A percentile compares a stretch with the other conserved stretches of the same genome.
phyloP scores from a whole-genome alignment of 2,797 vertebrate genomes.

The Pitangus sulphuratus region DNA sequence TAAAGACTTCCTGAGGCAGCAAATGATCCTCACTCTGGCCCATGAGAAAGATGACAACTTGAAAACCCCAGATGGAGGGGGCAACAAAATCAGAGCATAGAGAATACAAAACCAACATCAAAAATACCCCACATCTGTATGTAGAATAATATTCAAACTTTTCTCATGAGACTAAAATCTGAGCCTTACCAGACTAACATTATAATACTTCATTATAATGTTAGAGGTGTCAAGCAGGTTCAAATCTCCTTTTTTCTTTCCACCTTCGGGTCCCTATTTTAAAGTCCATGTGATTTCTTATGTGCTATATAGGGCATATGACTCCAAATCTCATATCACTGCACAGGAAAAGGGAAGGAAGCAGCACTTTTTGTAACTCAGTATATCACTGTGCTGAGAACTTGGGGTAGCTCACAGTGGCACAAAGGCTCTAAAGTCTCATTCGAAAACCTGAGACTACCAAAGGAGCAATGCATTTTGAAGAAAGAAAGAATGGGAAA shows the following conservation, averaged over 20 bases:
- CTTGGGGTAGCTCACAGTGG: constrained; percentile 6
- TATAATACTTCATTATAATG: not conserved
- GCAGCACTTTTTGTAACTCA: not conserved
- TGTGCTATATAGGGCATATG: too few relatives aligned
- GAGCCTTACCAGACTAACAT: not conserved
- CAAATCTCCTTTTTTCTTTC: not conserved
- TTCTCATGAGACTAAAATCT: not conserved
- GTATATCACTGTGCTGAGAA: not conserved
- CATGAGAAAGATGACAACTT: not conserved
- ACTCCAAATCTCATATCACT: not conserved
- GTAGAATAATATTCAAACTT: not conserved
- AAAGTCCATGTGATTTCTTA: not conserved
- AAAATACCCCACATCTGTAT: not conserved
- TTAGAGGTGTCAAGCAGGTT: not conserved
- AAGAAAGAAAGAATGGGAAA: not conserved
- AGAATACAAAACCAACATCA: not conserved
- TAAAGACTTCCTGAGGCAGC: not conserved
- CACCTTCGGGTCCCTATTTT: not conserved
- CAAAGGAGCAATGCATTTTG: not conserved
- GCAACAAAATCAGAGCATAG: not conserved
- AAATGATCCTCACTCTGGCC: not conserved
- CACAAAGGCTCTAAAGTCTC: not conserved
- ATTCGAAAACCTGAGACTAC: not conserved
- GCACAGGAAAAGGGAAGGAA: not conserved
- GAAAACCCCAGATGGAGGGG: not conserved